These are phyloP conservation scores for Ernsta delagoae DNA, from an alignment of 2,888 invertebrate genomes.

Conservation along the genomic window DNA sequence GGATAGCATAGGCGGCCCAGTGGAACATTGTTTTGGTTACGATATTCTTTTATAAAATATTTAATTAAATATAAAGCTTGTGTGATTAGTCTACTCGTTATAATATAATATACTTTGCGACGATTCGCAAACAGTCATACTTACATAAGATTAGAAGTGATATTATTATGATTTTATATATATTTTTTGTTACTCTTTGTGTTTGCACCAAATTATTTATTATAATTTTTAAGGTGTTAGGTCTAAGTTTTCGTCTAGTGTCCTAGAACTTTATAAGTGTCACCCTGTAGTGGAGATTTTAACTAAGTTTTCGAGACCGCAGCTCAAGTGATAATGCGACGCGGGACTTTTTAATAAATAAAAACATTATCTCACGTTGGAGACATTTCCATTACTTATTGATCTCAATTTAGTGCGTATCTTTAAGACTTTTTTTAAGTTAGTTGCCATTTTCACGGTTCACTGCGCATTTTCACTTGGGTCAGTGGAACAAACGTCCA, in stretches of 20 bases:
- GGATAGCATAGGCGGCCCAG: conserved; percentile 47
- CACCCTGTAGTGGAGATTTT: conserved; percentile 76
- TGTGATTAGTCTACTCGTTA: conserved; percentile 74
- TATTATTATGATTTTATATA: conserved; percentile 59
- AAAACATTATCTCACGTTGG: conserved; percentile 41
- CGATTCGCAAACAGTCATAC: conserved; percentile 69
- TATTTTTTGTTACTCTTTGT: conserved; percentile 56
- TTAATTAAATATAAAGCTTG: conserved; percentile 64
- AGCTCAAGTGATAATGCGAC: conserved; percentile 60
- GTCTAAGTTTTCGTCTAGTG: conserved; percentile 80
- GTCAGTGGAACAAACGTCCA: conserved; percentile 80
- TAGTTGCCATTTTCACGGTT: conserved; percentile 44
- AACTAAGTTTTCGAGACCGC: conserved; percentile 78
- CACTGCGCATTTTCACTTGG: conserved; percentile 59
- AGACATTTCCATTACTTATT: conserved; percentile 48
- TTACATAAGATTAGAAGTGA: conserved; percentile 61
- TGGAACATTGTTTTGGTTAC: conserved; percentile 48
- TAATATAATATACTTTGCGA: conserved; percentile 57
- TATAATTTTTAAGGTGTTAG: conserved; percentile 71
- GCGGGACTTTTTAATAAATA: conserved; percentile 41
- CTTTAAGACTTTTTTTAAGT: conserved; percentile 52
- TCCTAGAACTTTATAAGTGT: conserved; percentile 79
- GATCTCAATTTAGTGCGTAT: conserved; percentile 66
- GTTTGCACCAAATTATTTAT: conserved; percentile 80
- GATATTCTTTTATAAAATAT: conserved; percentile 37